Percentiles rank a stretch among this genome's conserved stretches.
These are phyloP conservation scores for Drosophila rhopaloa DNA, from an alignment of 1,140 invertebrate species.

Conservation along the genomic window DNA sequence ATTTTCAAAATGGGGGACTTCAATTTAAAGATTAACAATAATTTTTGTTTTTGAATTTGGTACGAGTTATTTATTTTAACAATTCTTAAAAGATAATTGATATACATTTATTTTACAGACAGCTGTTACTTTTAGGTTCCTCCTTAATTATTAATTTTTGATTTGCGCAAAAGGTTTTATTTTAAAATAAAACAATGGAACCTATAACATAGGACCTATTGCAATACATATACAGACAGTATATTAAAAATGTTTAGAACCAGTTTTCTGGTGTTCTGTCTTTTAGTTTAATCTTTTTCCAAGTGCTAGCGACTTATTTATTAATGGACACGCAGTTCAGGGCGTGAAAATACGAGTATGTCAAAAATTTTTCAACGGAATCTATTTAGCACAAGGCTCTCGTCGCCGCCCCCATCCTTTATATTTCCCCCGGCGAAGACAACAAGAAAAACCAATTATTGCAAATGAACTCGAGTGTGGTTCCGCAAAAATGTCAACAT, in stretches of 20 bases:
- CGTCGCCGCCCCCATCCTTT: neutral
- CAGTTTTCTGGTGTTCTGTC: neutral
- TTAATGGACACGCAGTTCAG: slow-evolving; percentile 22
- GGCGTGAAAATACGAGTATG: slow-evolving; percentile 61
- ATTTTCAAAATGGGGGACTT: neutral
- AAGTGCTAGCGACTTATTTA: slow-evolving; percentile 14
- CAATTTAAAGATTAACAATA: too few relatives aligned
- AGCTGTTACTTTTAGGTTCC: too few relatives aligned
- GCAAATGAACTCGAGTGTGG: slow-evolving; percentile 83
- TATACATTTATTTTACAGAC: too few relatives aligned
- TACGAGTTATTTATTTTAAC: too few relatives aligned
- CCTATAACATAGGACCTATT: too few relatives aligned
- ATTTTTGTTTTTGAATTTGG: too few relatives aligned
- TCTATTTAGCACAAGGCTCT: slow-evolving; percentile 42
- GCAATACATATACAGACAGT: too few relatives aligned
- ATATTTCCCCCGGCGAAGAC: slow-evolving; percentile 18
- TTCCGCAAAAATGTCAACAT: slow-evolving; percentile 83
- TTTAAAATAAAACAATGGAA: too few relatives aligned
- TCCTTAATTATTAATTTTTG: too few relatives aligned
- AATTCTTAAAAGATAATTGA: too few relatives aligned
- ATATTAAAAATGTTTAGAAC: too few relatives aligned
- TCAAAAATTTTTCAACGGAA: slow-evolving; percentile 60
- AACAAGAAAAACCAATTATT: slow-evolving; percentile 84
- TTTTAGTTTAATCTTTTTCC: neutral
- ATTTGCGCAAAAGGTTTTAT: too few relatives aligned